Base-by-base conservation (phyloP, 2,888 invertebrate genomes). In the Abrostola triplasia region DNA sequence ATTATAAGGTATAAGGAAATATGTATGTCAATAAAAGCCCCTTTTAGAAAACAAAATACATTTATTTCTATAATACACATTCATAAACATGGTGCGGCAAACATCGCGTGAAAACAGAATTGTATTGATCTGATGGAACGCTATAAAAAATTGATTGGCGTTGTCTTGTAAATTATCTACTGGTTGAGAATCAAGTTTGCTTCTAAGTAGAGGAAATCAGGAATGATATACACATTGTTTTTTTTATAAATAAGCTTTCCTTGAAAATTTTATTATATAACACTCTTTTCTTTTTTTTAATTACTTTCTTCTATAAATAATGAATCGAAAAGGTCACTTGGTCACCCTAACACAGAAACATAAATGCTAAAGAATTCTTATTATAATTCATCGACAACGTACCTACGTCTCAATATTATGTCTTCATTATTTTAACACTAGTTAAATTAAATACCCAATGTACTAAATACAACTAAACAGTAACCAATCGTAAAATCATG, bases 1-100 rank as follows among this genome's bases (percentile, higher is more conserved):
- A 61, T 78, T 67, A 76, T n/a, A 11, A 41, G 36, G 13, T 35
- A 42, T 13, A 40, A 2, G 44, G 44, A 37, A 50, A 36, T 11
- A 36, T 36, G 44, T 13, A 58, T 24, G 24, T 24, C 24, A 72
- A 72, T 76, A 48, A 71, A 61, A 72, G 12, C 40, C 48, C 35
- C 41, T 13, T 52, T 12, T 11, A 36, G 10, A 49, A 42, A 65
- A 56, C 51, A 58, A 54, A 56, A 53, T 53, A 65, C 53, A 9
- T 76, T 70, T 79, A 67, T 76, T 70, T 67, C 44, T 49, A 76
- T 38, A 35, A 71, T 36, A 52, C 38, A 55, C 36, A 64, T 51
- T 53, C 44, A 57, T 10, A 57, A 36, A 53, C 53, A 55, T n/a
- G 7, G 57, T 76, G 71, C 62, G 49, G 54, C 36, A 71, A 69